Evolutionary conservation across 2,888 invertebrate genomes (phyloP), one percentile per base, ranked within the genome.

Genomic region (Netelia fuscicornis): DNA sequence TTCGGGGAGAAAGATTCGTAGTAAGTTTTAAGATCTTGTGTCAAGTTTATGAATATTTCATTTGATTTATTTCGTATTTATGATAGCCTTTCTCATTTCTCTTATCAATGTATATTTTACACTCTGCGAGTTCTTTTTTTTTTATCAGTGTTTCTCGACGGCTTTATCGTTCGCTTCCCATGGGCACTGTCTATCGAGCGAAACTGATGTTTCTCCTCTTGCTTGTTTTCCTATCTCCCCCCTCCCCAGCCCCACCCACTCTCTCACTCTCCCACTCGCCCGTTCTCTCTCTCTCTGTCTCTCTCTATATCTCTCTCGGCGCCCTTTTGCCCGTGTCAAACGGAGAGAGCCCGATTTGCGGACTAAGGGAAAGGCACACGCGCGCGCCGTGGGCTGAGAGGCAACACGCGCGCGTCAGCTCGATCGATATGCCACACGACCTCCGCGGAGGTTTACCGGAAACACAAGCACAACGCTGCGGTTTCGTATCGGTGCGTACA

Each of bases 231-330:
- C 13, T 23, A 56, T 11, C 42, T 13, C 37, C 71, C 8, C 56
- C 25, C 1, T 0, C 20, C 8, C 81, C 70, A 17, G 17, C 82
- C 81, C 85, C 71, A 79, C 11, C n/a, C 56, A 44, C 13, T 78
- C 54, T 64, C 70, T 30, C 56, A 68, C 81, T 72, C 82, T 82
- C 85, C 71, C 81, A 78, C 71, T 54, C 58, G 42, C 62, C 20
- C 74, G 67, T 70, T 52, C 60, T 65, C 11, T 42, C 56, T 68
- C 13, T 78, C 54, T 64, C 70, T 25, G 37, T 72, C 62, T 56
- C 13, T 76, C 58, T 13, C 60, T 58, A 58, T 44, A 56, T 64
- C 56, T 62, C 52, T 56, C 64, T 48, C 76, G 48, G 30, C 42
- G 67, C 58, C 64, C 65, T 56, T 70, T 58, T 23, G 52, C 48